Evolutionary conservation across 2,888 invertebrate genomes (phyloP).

Genomic region (Caenorhabditis parvicauda): DNA sequence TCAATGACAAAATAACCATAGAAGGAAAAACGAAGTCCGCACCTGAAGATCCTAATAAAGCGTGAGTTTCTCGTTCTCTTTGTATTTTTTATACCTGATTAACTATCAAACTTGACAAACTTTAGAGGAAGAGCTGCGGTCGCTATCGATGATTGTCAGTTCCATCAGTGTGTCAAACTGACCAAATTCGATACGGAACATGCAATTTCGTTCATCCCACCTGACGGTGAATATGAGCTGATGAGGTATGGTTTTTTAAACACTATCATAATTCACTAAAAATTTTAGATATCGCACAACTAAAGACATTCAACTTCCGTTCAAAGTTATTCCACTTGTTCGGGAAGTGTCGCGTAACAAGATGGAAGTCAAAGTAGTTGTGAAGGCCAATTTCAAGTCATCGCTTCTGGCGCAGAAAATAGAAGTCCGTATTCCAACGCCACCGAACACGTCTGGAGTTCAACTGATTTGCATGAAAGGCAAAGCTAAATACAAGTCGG

Average conservation of each 20-base stretch:
- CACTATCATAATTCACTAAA: neutral
- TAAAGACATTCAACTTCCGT: constrained; percentile 97
- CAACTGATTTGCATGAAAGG: constrained; percentile 96
- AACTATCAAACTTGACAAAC: neutral
- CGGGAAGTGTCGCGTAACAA: constrained; percentile 96
- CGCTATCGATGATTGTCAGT: constrained; percentile 99
- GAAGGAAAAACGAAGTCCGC: constrained; percentile 72
- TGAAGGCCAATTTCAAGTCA: constrained; percentile 98
- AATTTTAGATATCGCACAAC: constrained; percentile 86
- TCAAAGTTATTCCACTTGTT: constrained; percentile 96
- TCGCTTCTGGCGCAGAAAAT: constrained; percentile 97
- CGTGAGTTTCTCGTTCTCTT: constrained; percentile 27
- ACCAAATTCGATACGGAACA: constrained; percentile 99
- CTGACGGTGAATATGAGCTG: constrained; percentile 98
- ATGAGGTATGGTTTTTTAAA: constrained; percentile 77
- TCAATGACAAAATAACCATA: constrained; percentile 99
- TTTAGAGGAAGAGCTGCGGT: constrained; percentile 82
- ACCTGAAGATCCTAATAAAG: constrained; percentile 77
- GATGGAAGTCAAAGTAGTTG: constrained; percentile 95
- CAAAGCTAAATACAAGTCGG: constrained; percentile 98
- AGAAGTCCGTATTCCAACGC: constrained; percentile 95
- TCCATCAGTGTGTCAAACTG: constrained; percentile 98
- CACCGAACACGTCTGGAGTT: constrained; percentile 95
- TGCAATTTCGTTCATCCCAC: constrained; percentile 98
- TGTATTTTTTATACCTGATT: no score